Base-by-base conservation (phyloP, 2,113 vertebrate genomes). In the Onychostruthus taczanowskii region DNA sequence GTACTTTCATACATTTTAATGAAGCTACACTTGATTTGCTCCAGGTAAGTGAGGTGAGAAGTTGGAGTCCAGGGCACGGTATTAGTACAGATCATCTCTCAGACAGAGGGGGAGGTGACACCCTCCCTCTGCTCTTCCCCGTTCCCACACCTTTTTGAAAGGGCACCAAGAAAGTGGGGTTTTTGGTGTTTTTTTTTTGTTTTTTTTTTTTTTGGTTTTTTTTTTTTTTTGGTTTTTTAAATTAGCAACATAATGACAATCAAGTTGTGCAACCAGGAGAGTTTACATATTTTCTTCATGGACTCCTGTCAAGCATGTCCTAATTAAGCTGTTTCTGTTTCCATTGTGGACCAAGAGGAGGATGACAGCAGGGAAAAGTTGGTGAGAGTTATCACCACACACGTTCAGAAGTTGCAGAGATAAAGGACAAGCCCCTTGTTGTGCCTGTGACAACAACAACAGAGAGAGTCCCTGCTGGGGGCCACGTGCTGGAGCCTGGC, bases 291-390 rank as follows among this genome's bases (percentile, higher is more conserved):
- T 66, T 62, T 69, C 89, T 83, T 87, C 1, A 6, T 0, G 7
- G 30, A 63, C 43, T 46, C 76, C 84, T 86, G 85, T 90, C 92
- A 96, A 64, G 67, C n/a, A 31, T 11, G 73, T 33, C 72, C 44
- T 94, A 96, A 96, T 96, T 92, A 87, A 96, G 94, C 88, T 75
- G 83, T 95, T 95, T 77, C 80, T 8, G 1, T 59, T 94, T 90
- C 43, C 90, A 56, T 56, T 70, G 88, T 33, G 72, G 79, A 44
- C 58, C 68, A 63, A 52, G 85, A 85, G 59, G 50, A 77, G 41
- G 85, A 47, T 27, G 88, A 72, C 30, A 4, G 83, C 63, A 92
- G 93, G 90, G 96, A 86, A 22, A 93, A 94, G 88, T 78, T 93
- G 88, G 92, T 52, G 79, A 69, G 90, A 95, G 90, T 90, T 96